phyloP scores from a whole-genome alignment of 2,113 vertebrate species.

The Chauna torquata region DNA sequence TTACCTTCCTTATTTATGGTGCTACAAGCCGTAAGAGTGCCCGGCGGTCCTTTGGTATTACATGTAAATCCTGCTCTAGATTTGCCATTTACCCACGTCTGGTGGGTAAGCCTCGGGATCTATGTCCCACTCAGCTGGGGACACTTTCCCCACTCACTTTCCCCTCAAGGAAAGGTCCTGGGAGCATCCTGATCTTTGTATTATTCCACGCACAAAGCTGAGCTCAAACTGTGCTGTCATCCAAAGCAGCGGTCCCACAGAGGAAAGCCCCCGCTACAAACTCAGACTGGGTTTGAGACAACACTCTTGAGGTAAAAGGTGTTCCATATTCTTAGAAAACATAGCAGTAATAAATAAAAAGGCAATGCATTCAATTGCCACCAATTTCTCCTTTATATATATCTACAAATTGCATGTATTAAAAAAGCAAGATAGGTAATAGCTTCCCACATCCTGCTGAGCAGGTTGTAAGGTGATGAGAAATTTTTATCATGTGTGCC shows the following conservation, averaged over 20 bases:
- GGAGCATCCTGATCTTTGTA: not conserved
- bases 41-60: not conserved
- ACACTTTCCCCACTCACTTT: no score
- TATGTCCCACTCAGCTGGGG: not conserved
- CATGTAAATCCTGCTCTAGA: not conserved
- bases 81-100: no score
- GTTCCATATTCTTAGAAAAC: not conserved
- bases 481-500: not conserved
- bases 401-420: not conserved
- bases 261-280: not conserved
- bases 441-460: not conserved
- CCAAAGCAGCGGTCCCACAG: not conserved
- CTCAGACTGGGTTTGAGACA: not conserved
- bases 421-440: not conserved
- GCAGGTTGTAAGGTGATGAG: not conserved
- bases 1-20: not conserved
- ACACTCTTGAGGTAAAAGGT: not conserved
- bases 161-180: not conserved
- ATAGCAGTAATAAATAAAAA: not conserved
- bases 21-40: not conserved
- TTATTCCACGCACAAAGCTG: not conserved
- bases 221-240: not conserved
- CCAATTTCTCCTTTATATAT: not conserved
- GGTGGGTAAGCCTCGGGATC: not conserved
- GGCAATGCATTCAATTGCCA: not conserved